These are phyloP conservation scores for Drosophila borealis DNA, from an alignment of 2,888 invertebrate genomes.

Conservation along the genomic window DNA sequence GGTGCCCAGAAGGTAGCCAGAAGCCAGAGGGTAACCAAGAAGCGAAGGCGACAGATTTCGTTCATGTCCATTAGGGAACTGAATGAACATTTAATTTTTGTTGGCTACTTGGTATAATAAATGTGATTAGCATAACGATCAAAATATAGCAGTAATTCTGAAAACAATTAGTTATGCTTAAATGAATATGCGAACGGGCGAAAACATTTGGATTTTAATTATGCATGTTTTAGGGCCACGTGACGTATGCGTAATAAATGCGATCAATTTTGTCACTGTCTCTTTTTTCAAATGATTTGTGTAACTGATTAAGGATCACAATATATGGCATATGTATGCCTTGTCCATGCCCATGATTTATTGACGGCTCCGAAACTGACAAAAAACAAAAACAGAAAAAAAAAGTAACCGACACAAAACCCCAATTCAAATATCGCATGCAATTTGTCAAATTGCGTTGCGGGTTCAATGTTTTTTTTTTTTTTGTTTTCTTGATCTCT, in stretches of 20 bases:
- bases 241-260: slow-evolving; percentile 21
- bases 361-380: slow-evolving; percentile 48
- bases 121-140: not conserved
- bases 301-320: slow-evolving; percentile 27
- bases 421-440: slow-evolving; percentile 59
- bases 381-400: slow-evolving; percentile 10
- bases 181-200: not conserved
- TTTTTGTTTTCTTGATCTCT: slow-evolving; percentile 28
- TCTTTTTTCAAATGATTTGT: slow-evolving; percentile 28
- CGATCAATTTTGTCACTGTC: slow-evolving; percentile 36
- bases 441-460: slow-evolving; percentile 65
- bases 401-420: slow-evolving; percentile 12
- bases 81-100: not conserved
- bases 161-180: slow-evolving; percentile 2
- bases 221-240: slow-evolving; percentile 8
- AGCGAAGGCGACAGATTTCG: not conserved
- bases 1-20: not conserved
- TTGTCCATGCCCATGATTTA: slow-evolving; percentile 63
- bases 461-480: slow-evolving; percentile 43
- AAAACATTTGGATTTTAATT: not conserved
- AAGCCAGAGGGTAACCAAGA: not conserved
- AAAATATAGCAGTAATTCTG: not conserved
- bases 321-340: slow-evolving; percentile 39
- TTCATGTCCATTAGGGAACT: slow-evolving; percentile 16
- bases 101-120: not conserved